Percentiles rank a stretch among this genome's conserved stretches.
phyloP scores from a whole-genome alignment of 2,888 invertebrate genomes.

The Megastigmus dorsalis region DNA sequence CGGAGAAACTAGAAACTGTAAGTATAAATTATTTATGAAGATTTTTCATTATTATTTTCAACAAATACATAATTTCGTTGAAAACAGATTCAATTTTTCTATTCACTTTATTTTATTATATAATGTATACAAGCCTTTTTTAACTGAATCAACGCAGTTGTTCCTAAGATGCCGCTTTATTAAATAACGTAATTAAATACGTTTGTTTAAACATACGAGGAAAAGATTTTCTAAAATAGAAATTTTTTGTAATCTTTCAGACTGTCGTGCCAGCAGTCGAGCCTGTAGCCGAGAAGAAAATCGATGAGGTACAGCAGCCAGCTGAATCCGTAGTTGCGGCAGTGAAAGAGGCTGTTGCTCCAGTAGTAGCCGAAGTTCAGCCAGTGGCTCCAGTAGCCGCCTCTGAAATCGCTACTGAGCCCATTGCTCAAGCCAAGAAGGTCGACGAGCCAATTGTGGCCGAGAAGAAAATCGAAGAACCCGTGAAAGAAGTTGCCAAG shows the following conservation, averaged over 20 bases:
- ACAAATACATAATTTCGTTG: no score
- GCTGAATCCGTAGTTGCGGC: slow-evolving; percentile 20
- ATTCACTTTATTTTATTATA: no score
- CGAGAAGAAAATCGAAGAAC: slow-evolving; percentile 51
- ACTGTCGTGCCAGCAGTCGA: not conserved
- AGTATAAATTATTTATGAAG: not conserved
- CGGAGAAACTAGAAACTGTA: slow-evolving; percentile 38
- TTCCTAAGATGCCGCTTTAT: no score
- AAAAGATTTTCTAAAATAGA: not conserved
- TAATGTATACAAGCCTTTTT: no score
- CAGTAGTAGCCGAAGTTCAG: not conserved
- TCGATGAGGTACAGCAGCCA: slow-evolving; percentile 21
- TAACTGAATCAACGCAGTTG: no score
- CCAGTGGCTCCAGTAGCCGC: not conserved
- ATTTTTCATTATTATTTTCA: not conserved
- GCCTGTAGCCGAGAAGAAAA: slow-evolving; percentile 6
- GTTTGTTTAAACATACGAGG: no score
- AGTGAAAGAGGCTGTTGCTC: slow-evolving; percentile 7
- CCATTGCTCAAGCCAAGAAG: slow-evolving; percentile 47
- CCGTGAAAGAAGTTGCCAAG: slow-evolving; percentile 60
- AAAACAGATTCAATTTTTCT: no score
- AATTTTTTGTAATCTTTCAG: slow-evolving; percentile 5
- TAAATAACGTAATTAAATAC: no score
- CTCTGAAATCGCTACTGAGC: slow-evolving; percentile 46
- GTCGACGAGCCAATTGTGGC: slow-evolving; percentile 44